A percentile compares a stretch with the other conserved stretches of the same genome.
Conservation (phyloP, 2,797 vertebrate genomes). For the Enteromius paludinosus region DNA sequence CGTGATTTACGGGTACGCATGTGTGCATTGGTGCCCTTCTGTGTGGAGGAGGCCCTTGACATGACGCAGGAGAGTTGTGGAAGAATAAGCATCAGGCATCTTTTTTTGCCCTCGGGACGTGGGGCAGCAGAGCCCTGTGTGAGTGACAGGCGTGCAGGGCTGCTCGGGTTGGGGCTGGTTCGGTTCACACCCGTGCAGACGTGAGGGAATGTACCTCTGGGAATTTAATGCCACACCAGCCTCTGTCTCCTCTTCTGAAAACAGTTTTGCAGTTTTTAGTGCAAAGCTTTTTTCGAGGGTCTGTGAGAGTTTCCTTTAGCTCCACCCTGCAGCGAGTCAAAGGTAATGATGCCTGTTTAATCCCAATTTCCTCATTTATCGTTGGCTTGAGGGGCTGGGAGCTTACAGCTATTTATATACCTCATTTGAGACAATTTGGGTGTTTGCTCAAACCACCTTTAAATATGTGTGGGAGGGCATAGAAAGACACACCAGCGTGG, state of each 20-base stretch:
- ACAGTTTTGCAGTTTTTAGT: conserved; percentile 27
- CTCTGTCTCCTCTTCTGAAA: conserved; percentile 43
- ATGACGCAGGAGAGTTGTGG: conserved; percentile 20
- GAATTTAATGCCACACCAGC: conserved; percentile 34
- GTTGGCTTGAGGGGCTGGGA: background rate
- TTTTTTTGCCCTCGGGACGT: conserved; percentile 31
- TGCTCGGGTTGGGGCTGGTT: conserved; percentile 41
- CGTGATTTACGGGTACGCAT: conserved; percentile 33
- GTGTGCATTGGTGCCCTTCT: conserved; percentile 26
- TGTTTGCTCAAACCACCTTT: conserved; percentile 25
- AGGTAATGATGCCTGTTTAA: conserved; percentile 35
- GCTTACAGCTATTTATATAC: conserved; percentile 34
- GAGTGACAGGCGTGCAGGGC: conserved; percentile 30
- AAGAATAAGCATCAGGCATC: conserved; percentile 41
- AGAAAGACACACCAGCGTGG: conserved; percentile 1
- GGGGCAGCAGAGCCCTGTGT: conserved; percentile 27
- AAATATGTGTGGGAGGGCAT: background rate
- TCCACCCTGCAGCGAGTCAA: conserved; percentile 7
- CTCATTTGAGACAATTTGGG: conserved; percentile 26
- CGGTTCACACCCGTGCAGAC: conserved; percentile 21
- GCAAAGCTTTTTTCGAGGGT: conserved; percentile 3
- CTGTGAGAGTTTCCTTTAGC: background rate
- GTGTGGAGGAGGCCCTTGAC: conserved; percentile 30
- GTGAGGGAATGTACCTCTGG: conserved; percentile 30
- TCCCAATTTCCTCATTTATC: conserved; percentile 38